A percentile compares a stretch with the other conserved stretches of the same genome.
These are phyloP conservation scores for Ammospiza maritima DNA, from an alignment of 2,797 vertebrate species.

Conservation along the genomic window DNA sequence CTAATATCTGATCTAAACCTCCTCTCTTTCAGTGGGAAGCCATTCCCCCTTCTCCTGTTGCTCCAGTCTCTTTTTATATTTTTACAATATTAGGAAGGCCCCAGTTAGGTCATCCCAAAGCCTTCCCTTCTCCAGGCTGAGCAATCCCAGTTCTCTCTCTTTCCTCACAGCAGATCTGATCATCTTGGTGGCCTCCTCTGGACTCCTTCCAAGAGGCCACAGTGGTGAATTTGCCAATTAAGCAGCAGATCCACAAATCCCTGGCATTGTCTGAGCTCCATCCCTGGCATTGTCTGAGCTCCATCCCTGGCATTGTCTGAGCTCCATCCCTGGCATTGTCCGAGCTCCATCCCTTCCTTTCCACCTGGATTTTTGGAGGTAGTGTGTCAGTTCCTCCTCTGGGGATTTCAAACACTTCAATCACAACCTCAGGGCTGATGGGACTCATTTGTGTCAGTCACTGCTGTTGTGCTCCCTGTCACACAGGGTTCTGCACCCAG, in stretches of 20 bases:
- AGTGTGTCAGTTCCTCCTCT: not conserved
- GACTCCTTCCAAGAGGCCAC: not conserved
- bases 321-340: not conserved
- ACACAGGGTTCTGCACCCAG: not conserved
- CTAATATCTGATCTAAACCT: not conserved
- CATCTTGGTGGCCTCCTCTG: not conserved
- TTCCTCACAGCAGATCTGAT: not conserved
- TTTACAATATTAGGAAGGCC: not conserved
- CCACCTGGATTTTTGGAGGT: not conserved
- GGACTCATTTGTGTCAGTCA: not conserved
- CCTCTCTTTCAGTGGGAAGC: not conserved
- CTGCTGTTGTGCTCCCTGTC: not conserved
- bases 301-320: not conserved
- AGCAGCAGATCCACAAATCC: not conserved
- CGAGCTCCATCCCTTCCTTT: not conserved
- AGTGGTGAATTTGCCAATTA: not conserved
- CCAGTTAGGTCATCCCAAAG: not conserved
- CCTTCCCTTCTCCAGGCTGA: not conserved
- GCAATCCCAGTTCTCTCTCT: not conserved
- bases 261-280: too few relatives aligned
- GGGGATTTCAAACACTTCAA: not conserved
- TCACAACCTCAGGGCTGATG: not conserved
- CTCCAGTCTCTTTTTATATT: not conserved
- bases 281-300: too few relatives aligned
- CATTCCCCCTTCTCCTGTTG: not conserved